phyloP scores from a whole-genome alignment of 2,888 invertebrate genomes.

The Drosophila formosana region DNA sequence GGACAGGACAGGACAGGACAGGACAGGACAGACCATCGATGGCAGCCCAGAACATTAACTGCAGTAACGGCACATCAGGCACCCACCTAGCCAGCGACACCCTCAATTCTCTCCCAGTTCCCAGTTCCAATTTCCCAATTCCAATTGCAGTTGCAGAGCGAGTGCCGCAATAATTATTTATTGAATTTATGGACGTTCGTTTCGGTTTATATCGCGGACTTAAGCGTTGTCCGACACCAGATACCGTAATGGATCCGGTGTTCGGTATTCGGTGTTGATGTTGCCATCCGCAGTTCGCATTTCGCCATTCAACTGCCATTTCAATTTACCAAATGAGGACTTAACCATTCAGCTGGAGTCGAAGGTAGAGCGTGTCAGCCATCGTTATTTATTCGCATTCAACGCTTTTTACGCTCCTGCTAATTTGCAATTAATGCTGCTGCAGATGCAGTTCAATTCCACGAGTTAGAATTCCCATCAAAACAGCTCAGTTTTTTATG shows the following conservation, averaged over 20 bases:
- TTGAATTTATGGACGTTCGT: conserved; percentile 79
- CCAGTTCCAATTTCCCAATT: neutral
- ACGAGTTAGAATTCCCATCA: neutral
- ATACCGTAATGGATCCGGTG: conserved; percentile 71
- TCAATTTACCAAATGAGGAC: conserved; percentile 42
- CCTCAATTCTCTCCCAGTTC: neutral
- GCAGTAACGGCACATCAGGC: conserved; percentile 45
- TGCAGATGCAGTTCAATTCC: neutral
- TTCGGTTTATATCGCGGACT: conserved; percentile 72
- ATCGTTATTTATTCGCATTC: neutral
- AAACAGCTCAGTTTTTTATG: neutral
- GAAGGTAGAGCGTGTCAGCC: neutral
- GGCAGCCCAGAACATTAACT: conserved; percentile 62
- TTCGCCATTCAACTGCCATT: conserved; percentile 38
- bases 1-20: no score
- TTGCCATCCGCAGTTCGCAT: conserved; percentile 9
- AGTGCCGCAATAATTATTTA: conserved; percentile 81
- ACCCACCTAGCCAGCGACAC: conserved; percentile 1
- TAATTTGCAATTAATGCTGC: neutral
- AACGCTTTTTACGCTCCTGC: neutral
- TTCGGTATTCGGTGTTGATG: conserved; percentile 36
- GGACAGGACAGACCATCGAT: neutral
- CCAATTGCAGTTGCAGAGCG: neutral
- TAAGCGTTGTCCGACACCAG: conserved; percentile 77
- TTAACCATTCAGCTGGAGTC: conserved; percentile 3